These are phyloP conservation scores for Eledone cirrhosa DNA, from an alignment of 2,888 invertebrate species.

Conservation along the genomic window DNA sequence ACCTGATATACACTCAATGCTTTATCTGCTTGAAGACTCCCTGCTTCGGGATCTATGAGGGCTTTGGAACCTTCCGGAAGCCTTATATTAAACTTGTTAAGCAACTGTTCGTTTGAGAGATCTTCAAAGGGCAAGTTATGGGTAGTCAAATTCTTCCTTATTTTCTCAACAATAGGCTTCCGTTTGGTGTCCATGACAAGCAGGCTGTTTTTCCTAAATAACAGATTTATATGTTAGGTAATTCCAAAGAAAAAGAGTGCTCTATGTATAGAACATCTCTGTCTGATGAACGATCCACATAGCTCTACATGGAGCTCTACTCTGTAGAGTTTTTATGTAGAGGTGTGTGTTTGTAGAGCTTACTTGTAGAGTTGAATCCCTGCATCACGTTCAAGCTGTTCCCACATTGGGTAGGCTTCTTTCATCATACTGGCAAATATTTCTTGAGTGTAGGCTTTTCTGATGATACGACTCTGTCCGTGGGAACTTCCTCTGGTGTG, in stretches of 20 bases:
- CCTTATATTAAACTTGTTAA: conserved; percentile 30
- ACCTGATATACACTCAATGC: conserved; percentile 59
- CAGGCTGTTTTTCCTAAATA: background rate
- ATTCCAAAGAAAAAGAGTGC: no score
- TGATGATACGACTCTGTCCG: conserved; percentile 65
- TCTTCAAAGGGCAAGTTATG: background rate
- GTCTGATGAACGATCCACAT: no score
- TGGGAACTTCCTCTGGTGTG: conserved; percentile 66
- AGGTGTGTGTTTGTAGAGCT: background rate
- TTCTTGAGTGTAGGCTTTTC: conserved; percentile 60
- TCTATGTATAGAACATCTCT: no score
- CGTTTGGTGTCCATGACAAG: background rate
- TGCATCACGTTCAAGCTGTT: conserved; percentile 57
- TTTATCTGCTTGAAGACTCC: conserved; percentile 57
- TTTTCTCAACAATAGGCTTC: background rate
- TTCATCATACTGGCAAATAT: conserved; percentile 65
- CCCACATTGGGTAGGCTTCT: conserved; percentile 61
- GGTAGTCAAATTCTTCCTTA: background rate
- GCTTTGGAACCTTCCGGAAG: conserved; percentile 42
- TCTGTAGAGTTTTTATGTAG: background rate
- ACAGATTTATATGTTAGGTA: background rate
- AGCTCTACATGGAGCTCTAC: background rate
- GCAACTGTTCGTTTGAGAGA: background rate
- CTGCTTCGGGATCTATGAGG: conserved; percentile 55
- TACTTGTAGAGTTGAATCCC: conserved; percentile 56